These are phyloP conservation scores for Fratercula arctica DNA, from an alignment of 2,797 vertebrate species.

Conservation along the genomic window DNA sequence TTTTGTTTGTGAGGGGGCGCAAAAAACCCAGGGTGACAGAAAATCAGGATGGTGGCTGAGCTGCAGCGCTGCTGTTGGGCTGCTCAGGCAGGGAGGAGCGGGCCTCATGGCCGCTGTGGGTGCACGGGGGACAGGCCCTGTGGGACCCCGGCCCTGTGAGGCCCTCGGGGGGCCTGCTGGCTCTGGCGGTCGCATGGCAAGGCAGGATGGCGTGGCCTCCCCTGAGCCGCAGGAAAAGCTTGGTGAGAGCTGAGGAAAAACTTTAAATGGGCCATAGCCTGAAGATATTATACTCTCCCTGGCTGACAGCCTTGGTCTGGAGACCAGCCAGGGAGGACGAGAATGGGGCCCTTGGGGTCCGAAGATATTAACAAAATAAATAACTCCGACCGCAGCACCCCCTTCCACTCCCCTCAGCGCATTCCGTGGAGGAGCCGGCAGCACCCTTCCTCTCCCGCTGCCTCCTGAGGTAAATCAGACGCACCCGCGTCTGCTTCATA, in stretches of 20 bases:
- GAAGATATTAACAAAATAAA: slow-evolving; percentile 31
- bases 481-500: slow-evolving; percentile 48
- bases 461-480: slow-evolving; percentile 56
- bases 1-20: background rate
- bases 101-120: accelerated
- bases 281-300: background rate
- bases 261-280: slow-evolving; percentile 8
- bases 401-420: slow-evolving; percentile 11
- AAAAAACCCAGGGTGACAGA: accelerated
- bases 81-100: background rate
- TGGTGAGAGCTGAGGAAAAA: background rate
- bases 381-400: slow-evolving; percentile 23
- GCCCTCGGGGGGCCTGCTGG: background rate
- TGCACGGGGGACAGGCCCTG: background rate
- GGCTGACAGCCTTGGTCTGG: slow-evolving; percentile 53
- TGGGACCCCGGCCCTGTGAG: background rate
- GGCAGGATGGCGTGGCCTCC: background rate
- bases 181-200: accelerated
- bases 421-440: background rate
- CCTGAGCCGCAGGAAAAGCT: background rate
- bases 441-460: background rate
- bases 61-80: accelerated
- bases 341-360: slow-evolving; percentile 13
- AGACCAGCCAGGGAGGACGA: slow-evolving; percentile 50
- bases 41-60: background rate